Evolutionary conservation across 2,113 vertebrate genomes (phyloP), one percentile per base, ranked within the genome.

Genomic region (Spizaetus ornatus): DNA sequence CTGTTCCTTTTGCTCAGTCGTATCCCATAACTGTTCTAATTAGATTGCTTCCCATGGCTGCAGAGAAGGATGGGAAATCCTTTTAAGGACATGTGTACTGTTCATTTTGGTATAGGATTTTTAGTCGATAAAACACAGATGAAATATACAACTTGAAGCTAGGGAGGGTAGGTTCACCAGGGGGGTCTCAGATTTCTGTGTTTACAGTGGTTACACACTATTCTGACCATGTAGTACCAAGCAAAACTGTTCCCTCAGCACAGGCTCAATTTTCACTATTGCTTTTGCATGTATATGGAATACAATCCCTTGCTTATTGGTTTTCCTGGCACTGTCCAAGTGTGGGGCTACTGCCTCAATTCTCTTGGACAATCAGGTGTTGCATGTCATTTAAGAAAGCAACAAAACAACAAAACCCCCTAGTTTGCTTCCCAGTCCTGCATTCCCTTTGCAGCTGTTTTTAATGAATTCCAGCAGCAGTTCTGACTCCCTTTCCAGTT

Each of bases 391-490:
- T 71, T 40, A 36, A 77, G 82, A 91, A 91, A 96, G 61, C 87
- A 95, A 38, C 38, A 65, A 69, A 91, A 22, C 50, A 86, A 69
- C 34, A 40, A 82, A 56, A 38, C 5, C 0, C n/a, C n/a, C 8
- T 8, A 10, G 9, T 58, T 80, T 76, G 29, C 42, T 56, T 29
- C 40, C 50, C 67, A 72, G 59, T 43, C 42, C 47, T 50, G 65
- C 80, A 29, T 92, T 74, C 78, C 56, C 81, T 42, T 32, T 71
- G 45, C 67, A 87, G 84, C 90, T 91, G 89, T 20, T 86, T 77
- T 72, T 88, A 94, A 97, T 97, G 53, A 94, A 50, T 77, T 81
- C 89, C 95, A 96, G 93, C 69, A 90, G 69, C 52, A 47, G 56
- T 62, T n/a, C 32, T 55, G 70, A 45, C 47, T 92, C 76, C 58